phyloP scores from a whole-genome alignment of 1,140 invertebrate genomes.

The Sipha flava region DNA sequence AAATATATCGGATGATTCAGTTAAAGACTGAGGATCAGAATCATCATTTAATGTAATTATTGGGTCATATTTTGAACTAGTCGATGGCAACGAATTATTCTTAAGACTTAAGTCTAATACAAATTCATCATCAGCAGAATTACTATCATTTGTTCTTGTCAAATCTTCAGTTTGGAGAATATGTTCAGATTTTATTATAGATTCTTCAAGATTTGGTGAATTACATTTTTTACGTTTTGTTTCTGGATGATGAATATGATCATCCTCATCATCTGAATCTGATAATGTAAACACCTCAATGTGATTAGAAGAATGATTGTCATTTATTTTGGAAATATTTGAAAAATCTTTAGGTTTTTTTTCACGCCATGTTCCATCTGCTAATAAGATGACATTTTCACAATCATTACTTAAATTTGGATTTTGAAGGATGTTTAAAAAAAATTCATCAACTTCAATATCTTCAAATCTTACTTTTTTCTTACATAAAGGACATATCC shows the following conservation, averaged over 20 bases:
- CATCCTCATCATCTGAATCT: not conserved
- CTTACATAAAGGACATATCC: slow-evolving; percentile 97
- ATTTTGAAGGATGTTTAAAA: slow-evolving; percentile 16
- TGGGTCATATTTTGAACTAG: not conserved
- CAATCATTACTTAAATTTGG: not conserved
- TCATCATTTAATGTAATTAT: not conserved
- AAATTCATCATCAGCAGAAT: not conserved
- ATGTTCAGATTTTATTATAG: not conserved
- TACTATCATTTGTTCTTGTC: not conserved
- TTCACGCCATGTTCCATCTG: not conserved
- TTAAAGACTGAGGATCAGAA: not conserved
- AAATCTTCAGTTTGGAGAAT: not conserved
- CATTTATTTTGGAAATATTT: not conserved
- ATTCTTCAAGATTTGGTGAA: not conserved
- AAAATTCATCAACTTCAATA: slow-evolving; percentile 23
- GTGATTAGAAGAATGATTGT: not conserved
- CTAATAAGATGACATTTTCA: slow-evolving; percentile 7
- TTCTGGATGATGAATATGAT: not conserved
- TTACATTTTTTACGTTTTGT: not conserved
- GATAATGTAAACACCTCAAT: slow-evolving; percentile 18
- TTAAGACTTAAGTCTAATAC: slow-evolving; percentile 1
- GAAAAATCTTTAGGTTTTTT: not conserved
- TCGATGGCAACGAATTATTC: not conserved
- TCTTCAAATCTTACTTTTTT: slow-evolving; percentile 45
- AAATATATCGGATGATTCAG: not conserved